Evolutionary conservation across 1,140 invertebrate species (phyloP).

Genomic region (Atta colombica): DNA sequence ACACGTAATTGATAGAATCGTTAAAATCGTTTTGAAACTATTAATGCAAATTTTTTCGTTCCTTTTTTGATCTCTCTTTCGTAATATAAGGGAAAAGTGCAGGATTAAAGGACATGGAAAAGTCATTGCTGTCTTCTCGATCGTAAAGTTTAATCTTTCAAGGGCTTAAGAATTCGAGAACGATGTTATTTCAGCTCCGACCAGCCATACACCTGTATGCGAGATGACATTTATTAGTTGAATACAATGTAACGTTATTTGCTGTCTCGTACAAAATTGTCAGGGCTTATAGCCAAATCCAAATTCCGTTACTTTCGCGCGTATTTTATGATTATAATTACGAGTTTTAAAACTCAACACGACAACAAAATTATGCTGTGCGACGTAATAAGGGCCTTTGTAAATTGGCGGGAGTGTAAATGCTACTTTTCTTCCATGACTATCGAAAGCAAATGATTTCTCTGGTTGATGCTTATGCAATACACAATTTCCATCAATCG

Average conservation of each 20-base stretch:
- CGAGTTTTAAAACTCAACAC: slow-evolving; percentile 66
- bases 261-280: slow-evolving; percentile 48
- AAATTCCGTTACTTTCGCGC: slow-evolving; percentile 50
- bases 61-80: too few species aligned
- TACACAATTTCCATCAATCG: neutral
- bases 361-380: slow-evolving; percentile 69
- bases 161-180: slow-evolving; percentile 30
- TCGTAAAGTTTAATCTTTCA: slow-evolving; percentile 29
- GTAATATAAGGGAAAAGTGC: neutral
- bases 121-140: neutral
- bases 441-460: slow-evolving; percentile 13
- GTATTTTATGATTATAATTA: slow-evolving; percentile 73
- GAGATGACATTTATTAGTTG: slow-evolving; percentile 68
- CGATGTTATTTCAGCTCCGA: slow-evolving; percentile 23
- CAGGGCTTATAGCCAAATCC: neutral
- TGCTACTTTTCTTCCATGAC: neutral
- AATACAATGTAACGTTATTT: slow-evolving; percentile 57
- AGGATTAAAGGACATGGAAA: neutral
- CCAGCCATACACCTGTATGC: slow-evolving; percentile 55
- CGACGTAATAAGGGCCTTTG: slow-evolving; percentile 57
- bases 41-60: neutral
- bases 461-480: slow-evolving; percentile 1
- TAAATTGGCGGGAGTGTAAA: slow-evolving; percentile 59
- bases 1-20: neutral
- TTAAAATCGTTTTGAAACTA: neutral